Evolutionary conservation across 2,113 vertebrate genomes (phyloP), one percentile per base, ranked within the genome.

Genomic region (Burhinus bistriatus): DNA sequence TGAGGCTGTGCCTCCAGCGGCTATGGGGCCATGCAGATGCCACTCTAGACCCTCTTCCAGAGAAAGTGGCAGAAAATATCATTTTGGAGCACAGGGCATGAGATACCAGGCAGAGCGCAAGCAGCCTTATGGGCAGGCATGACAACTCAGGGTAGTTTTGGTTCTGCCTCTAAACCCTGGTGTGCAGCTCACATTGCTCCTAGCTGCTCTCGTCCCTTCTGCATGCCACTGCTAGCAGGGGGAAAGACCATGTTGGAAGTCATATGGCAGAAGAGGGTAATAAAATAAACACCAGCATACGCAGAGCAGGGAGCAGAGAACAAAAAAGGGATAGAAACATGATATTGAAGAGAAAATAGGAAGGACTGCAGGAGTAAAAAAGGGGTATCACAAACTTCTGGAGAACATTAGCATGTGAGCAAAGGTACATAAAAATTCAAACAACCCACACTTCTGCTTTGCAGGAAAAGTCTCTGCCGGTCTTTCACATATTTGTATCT

Each of bases 351-450:
- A 93, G 38, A 73, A 91, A 89, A 79, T 23, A 86, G 32, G 38
- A 42, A 71, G 23, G 58, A 38, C 17, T 49, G 52, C 34, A 84
- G 66, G 65, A 93, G n/a, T 5, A n/a, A 25, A 79, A 89, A 83
- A 16, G 23, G 3, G 52, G 20, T 57, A 76, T 42, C 2, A 5
- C 29, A 66, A 23, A 68, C 30, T 71, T 30, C 65, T 65, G 65
- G 66, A 76, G 40, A 72, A 79, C 42, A 89, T 79, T 45, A 58
- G 22, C 27, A 38, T 79, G 66, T 91, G 70, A 79, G 75, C 36
- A 76, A 26, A 21, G 51, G n/a, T 40, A 82, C 52, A 89, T 81
- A 68, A 94, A 95, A 89, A 93, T 87, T 64, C 87, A 91, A 84
- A 26, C 77, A 89, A 47, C 65, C 71, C 42, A 75, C 89, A 22